Evolutionary conservation across 1,140 invertebrate genomes (phyloP).

Genomic region (Monomorium pharaonis): DNA sequence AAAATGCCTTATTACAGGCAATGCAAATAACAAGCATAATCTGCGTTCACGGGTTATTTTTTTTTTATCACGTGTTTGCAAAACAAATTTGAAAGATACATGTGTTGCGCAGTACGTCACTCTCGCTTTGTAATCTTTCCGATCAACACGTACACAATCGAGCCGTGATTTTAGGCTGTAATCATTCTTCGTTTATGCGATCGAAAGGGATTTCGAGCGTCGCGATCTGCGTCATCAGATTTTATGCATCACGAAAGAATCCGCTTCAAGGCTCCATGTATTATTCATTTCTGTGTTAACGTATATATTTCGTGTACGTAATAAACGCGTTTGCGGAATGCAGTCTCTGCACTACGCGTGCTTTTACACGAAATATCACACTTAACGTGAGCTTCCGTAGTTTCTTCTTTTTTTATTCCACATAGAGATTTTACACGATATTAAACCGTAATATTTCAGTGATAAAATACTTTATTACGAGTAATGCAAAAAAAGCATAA

Average conservation of each 20-base stretch:
- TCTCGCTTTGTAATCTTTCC: neutral
- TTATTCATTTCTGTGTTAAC: conserved; percentile 53
- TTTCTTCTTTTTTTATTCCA: neutral
- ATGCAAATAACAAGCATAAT: neutral
- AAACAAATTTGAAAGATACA: neutral
- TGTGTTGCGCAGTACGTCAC: neutral
- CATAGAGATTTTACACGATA: neutral
- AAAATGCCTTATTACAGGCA: neutral
- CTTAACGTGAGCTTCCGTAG: neutral
- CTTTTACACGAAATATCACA: neutral
- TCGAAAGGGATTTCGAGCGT: neutral
- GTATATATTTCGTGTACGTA: conserved; percentile 41
- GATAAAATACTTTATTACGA: too few species aligned
- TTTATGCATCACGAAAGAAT: conserved; percentile 41
- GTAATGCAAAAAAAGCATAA: too few species aligned
- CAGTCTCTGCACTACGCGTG: neutral
- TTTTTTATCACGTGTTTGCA: neutral
- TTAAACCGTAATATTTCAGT: neutral
- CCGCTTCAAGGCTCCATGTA: conserved; percentile 35
- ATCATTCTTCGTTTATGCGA: conserved; percentile 15
- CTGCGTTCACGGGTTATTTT: neutral
- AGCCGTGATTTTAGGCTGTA: neutral
- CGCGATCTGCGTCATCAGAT: conserved; percentile 24
- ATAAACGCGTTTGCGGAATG: conserved; percentile 25
- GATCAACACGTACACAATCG: neutral